Evolutionary conservation across 1,140 invertebrate genomes (phyloP).

Genomic region (Coboldia fuscipes): DNA sequence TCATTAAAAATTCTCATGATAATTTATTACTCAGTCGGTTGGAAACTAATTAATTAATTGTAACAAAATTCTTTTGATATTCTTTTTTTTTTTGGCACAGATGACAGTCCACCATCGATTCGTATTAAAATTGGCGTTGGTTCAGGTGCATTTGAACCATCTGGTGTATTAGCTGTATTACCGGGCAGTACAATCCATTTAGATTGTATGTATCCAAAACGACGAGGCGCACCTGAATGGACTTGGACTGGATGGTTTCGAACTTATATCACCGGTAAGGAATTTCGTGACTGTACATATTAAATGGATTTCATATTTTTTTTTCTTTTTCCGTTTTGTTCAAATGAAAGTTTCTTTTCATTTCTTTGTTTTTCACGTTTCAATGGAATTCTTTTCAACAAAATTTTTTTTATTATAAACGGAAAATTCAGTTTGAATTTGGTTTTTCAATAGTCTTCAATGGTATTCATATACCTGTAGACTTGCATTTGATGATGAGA

Average conservation of each 20-base stretch:
- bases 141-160: constrained; percentile 54
- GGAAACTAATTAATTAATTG: neutral
- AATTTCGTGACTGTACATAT: too few species aligned
- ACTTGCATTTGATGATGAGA: too few species aligned
- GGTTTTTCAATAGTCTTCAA: too few species aligned
- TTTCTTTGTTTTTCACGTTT: neutral
- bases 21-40: neutral
- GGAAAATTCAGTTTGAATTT: too few species aligned
- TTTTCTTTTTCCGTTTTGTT: too few species aligned
- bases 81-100: constrained; percentile 23
- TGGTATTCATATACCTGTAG: too few species aligned
- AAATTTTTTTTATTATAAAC: too few species aligned
- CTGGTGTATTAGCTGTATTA: constrained; percentile 54
- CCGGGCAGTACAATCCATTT: constrained; percentile 64
- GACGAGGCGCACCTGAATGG: constrained; percentile 63
- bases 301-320: too few species aligned
- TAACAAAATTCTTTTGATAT: neutral
- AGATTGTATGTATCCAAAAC: constrained; percentile 56
- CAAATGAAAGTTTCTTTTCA: neutral
- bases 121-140: constrained; percentile 55
- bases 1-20: neutral
- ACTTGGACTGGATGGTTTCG: constrained; percentile 64
- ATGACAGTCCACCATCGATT: constrained; percentile 65
- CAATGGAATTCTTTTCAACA: neutral
- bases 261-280: constrained; percentile 50